These are phyloP conservation scores for Creontiades dilutus DNA, from an alignment of 2,888 invertebrate species.

Conservation along the genomic window DNA sequence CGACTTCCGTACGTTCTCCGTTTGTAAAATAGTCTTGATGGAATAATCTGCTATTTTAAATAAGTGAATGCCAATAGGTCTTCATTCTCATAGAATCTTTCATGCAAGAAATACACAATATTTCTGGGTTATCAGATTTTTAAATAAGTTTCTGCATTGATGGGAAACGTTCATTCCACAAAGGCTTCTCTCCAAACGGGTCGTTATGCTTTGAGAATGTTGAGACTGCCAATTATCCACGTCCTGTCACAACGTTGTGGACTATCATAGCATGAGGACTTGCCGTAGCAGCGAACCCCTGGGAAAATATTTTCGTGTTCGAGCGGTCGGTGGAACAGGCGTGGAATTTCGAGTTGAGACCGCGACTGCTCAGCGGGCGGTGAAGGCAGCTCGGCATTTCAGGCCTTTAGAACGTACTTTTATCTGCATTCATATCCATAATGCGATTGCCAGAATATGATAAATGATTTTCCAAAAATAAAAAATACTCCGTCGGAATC, in stretches of 20 bases:
- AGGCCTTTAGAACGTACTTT: background rate
- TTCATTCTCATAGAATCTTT: background rate
- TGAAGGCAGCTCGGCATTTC: background rate
- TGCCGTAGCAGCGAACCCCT: slow-evolving; percentile 3
- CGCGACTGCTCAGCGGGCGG: background rate
- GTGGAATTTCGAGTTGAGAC: slow-evolving; percentile 1
- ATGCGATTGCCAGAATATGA: no score
- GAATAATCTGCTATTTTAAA: no score
- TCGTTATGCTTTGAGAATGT: background rate
- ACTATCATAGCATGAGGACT: background rate
- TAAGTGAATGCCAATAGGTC: no score
- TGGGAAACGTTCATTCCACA: background rate
- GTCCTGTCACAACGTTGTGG: background rate
- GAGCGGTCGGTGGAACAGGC: background rate
- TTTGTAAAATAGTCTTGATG: no score
- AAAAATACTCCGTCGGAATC: no score
- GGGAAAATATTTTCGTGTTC: slow-evolving; percentile 9
- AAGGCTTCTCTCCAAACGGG: background rate
- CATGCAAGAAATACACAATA: background rate
- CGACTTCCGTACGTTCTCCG: no score
- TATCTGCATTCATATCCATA: no score
- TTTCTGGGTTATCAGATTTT: no score
- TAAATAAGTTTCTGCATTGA: background rate
- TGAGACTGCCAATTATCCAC: slow-evolving; percentile 25
- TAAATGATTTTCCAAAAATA: no score